Percentiles rank a stretch among this genome's conserved stretches.
Evolutionary conservation across 2,797 vertebrate species (phyloP).

Genomic region (Sebastes minor): DNA sequence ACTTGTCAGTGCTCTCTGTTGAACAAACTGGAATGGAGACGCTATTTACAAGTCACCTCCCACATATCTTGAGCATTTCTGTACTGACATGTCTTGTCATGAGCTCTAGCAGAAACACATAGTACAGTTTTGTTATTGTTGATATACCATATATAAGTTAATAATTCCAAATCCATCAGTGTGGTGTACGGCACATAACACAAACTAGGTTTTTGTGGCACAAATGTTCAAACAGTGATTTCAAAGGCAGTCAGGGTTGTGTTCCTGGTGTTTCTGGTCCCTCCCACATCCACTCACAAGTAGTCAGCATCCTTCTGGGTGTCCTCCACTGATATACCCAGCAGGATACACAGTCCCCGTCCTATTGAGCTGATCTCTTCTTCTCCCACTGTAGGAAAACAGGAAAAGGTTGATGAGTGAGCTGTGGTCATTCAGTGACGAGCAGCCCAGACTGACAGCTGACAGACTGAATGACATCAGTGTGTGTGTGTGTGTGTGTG

Average conservation of each 20-base stretch:
- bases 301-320: constrained; percentile 93
- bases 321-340: constrained; percentile 94
- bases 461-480: constrained; percentile 1
- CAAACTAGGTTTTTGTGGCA: not conserved
- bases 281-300: constrained; percentile 85
- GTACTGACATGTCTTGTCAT: too few species aligned
- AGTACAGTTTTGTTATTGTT: too few species aligned
- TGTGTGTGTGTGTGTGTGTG: not conserved
- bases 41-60: too few species aligned
- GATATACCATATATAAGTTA: too few species aligned
- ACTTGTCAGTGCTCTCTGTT: too few species aligned
- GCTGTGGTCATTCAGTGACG: not conserved
- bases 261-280: not conserved
- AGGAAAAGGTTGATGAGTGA: not conserved
- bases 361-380: constrained; percentile 93
- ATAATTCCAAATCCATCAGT: too few species aligned
- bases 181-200: not conserved
- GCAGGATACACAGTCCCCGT: constrained; percentile 91
- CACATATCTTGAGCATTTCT: too few species aligned
- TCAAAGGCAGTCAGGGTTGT: not conserved
- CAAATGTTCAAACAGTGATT: not conserved
- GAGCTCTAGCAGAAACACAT: too few species aligned
- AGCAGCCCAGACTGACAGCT: not conserved
- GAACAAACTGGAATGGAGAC: too few species aligned
- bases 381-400: constrained; percentile 85